Conservation (phyloP, 2,113 vertebrate genomes). For the Pseudorasbora parva region DNA sequence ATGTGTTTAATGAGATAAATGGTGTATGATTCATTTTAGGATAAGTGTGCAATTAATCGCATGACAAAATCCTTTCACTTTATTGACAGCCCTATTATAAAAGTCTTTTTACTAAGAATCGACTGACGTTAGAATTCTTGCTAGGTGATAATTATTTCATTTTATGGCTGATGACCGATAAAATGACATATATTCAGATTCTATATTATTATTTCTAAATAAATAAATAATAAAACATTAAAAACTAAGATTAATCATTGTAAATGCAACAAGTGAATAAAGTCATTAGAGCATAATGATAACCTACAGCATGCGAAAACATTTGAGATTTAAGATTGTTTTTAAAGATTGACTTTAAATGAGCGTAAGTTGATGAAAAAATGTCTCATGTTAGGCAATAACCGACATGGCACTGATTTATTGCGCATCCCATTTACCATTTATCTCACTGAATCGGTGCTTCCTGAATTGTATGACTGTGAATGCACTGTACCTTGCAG, state of each 20-base stretch:
- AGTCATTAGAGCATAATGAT: background rate
- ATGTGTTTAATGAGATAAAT: too few species aligned
- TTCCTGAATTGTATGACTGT: background rate
- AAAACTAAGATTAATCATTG: background rate
- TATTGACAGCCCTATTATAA: too few species aligned
- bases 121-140: background rate
- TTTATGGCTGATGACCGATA: background rate
- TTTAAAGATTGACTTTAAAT: too few species aligned
- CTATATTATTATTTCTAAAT: background rate
- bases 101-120: background rate
- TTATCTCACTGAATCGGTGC: background rate
- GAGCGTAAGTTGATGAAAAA: too few species aligned
- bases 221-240: background rate
- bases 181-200: background rate
- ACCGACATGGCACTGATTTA: background rate
- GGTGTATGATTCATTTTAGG: too few species aligned
- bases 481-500: conserved; percentile 64
- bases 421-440: background rate
- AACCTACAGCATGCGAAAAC: background rate
- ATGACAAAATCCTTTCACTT: too few species aligned
- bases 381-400: background rate
- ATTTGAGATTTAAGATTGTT: too few species aligned
- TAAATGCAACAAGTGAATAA: background rate
- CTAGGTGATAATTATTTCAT: background rate
- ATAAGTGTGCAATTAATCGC: too few species aligned